Evolutionary conservation across 2,797 vertebrate genomes (phyloP), one percentile per base, ranked within the genome.

Genomic region (Myoxocephalus aenaeus): DNA sequence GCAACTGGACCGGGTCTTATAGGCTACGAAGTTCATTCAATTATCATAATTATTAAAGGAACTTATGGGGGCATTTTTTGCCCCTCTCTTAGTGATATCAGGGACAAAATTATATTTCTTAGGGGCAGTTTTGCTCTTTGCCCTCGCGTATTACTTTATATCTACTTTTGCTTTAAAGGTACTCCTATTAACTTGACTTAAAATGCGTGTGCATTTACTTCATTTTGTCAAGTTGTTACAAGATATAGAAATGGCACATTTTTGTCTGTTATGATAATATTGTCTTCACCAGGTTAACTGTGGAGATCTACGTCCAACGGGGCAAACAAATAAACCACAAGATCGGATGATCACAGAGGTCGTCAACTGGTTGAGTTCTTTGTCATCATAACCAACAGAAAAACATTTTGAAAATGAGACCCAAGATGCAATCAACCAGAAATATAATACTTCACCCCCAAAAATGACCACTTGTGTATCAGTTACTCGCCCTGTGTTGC

Each of bases 141-240:
- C 32, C n/a, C n/a, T n/a, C n/a, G n/a, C n/a, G n/a, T n/a, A n/a
- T 32, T 40, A 20, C 15, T 38, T 68, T 22, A 18, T 51, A 29
- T 36, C 8, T 20, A 50, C 57, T 54, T 27, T 17, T 25, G 2
- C 17, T 0, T 53, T 14, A n/a, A 50, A 50, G 20, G 20, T 20
- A 25, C 3, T 34, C 15, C 7, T 61, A n/a, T 22, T 9, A 8
- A 29, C 29, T 53, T 56, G 14, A 15, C 14, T 27, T 51, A 6
- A 73, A 57, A 63, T 68, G 3, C 65, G 17, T 70, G 56, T 50
- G 10, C 20, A 48, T 61, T 59, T 13, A 57, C 4, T 46, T 12
- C 1, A 40, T 62, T 54, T 46, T 22, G 20, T 70, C 3, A 58
- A 27, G 2, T 32, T 76, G 22, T 12, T 36, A 34, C 5, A 38